Conservation (phyloP, 2,113 vertebrate genomes). For the Strigops habroptila region DNA sequence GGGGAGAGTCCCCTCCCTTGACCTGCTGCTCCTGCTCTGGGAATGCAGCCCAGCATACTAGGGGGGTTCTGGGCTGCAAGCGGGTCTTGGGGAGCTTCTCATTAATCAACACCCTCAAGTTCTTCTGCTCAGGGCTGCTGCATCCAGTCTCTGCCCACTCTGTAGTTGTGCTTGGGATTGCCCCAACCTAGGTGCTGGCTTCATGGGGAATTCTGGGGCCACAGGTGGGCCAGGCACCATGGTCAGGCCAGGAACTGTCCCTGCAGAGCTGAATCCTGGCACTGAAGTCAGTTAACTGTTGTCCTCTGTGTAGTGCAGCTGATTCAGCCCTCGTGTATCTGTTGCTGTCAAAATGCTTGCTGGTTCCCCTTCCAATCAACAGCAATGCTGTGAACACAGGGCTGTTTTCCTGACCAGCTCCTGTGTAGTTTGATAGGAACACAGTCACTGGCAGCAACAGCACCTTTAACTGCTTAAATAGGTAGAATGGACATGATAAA, state of each 20-base stretch:
- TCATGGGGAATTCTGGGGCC: fast-evolving
- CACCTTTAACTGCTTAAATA: neutral
- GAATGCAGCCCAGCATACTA: neutral
- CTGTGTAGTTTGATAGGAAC: neutral
- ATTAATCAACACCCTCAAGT: neutral
- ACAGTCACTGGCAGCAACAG: neutral
- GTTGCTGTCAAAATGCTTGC: neutral
- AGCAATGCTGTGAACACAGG: fast-evolving
- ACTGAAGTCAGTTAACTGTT: neutral
- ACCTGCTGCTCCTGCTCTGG: neutral
- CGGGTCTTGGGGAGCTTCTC: neutral
- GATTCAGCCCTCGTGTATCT: neutral
- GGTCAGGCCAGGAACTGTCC: neutral
- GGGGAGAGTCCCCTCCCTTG: neutral
- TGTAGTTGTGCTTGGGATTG: neutral
- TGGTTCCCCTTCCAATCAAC: fast-evolving
- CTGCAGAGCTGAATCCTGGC: neutral
- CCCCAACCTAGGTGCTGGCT: neutral
- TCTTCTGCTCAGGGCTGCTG: neutral
- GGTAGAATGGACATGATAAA: neutral
- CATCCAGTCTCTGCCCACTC: neutral
- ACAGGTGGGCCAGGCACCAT: neutral
- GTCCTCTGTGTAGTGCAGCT: neutral
- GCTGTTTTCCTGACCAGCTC: neutral
- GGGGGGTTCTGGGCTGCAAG: neutral